These are phyloP conservation scores for Cygnus atratus DNA, from an alignment of 2,113 vertebrate species.

Conservation along the genomic window DNA sequence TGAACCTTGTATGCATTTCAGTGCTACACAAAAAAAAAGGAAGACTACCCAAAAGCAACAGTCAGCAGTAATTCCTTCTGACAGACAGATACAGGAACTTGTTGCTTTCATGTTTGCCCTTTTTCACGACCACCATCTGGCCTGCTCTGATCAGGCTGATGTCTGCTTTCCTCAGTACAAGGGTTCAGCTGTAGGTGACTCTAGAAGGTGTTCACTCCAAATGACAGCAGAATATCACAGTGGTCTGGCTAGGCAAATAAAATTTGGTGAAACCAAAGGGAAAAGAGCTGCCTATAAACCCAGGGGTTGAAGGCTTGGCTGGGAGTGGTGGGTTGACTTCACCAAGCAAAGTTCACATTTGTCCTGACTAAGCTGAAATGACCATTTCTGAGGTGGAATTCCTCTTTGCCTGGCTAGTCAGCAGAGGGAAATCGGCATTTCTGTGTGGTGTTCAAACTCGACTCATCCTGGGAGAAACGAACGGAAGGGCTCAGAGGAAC, in stretches of 20 bases:
- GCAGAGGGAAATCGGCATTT: neutral
- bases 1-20: neutral
- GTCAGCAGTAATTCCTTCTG: neutral
- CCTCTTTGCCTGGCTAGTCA: neutral
- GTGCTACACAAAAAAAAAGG: no score
- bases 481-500: neutral
- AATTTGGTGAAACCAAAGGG: neutral
- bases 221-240: rapidly evolving
- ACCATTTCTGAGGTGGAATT: neutral
- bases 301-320: neutral
- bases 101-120: neutral
- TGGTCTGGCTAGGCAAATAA: neutral
- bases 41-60: neutral
- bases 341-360: neutral
- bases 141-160: neutral
- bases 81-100: neutral
- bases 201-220: neutral
- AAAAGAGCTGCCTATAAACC: neutral
- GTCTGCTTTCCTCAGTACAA: neutral
- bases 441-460: neutral
- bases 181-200: neutral
- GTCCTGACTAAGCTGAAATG: neutral
- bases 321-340: neutral
- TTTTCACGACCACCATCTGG: neutral
- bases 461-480: neutral